Evolutionary conservation across 1,140 invertebrate species (phyloP), one percentile per base, ranked within the genome.

Genomic region (Brachionus manjavacas): DNA sequence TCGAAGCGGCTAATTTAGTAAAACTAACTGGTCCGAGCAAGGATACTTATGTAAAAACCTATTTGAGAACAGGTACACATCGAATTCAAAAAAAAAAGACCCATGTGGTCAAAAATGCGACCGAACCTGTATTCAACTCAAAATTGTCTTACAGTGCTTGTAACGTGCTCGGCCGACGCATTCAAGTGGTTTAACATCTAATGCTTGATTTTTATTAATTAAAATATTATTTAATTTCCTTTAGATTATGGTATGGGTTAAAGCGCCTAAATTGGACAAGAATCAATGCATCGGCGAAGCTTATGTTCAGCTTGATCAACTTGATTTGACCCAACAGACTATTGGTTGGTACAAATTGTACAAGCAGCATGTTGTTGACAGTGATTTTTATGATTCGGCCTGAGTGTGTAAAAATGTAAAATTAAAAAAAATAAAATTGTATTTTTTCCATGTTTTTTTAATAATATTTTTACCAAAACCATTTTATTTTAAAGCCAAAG

Each of bases 31-130:
- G 52, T 35, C 4, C 7, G 6, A 43, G 12, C 70, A 84, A 92
- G 91, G 95, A 96, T 87, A 96, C 95, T 3, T 97, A 97, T 90
- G 95, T 96, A 70, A 97, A 97, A 90, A 96, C 94, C 68, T 96
- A 96, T 88, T 90, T 97, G 35, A 92, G 94, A 39, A 94, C 95
- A 86, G 94, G 94, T 35, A 93, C 94, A 70, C 92, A 94, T 85
- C 93, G 94, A 92, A 89, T 96, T 76, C 94, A 95, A 87, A 96
- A 96, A 88, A 93, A 94, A 85, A 97, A 97, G 88, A 97, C 95
- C 0, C 91, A 94, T 43, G 93, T 95, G 1, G 91, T 94, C 3
- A 92, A 93, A 28, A 93, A 94, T 86, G 93, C 92, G 28, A 92
- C 92, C 76, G 94, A 95, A 87, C 95, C 95, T 7, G 91, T 94